A percentile compares a stretch with the other conserved stretches of the same genome.
These are phyloP conservation scores for Heteropelma amictum DNA, from an alignment of 2,888 invertebrate genomes.

Conservation along the genomic window DNA sequence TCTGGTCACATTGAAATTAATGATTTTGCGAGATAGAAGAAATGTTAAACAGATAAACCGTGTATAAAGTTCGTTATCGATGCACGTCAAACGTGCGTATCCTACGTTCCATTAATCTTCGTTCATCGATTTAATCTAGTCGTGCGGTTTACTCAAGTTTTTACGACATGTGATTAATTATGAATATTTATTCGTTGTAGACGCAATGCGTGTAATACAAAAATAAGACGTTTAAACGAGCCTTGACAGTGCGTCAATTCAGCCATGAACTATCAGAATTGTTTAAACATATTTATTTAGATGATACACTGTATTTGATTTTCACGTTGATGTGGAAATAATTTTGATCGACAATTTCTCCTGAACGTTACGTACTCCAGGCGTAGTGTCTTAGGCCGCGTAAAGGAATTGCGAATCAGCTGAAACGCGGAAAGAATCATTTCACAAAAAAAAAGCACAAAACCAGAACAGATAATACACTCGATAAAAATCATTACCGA, in stretches of 20 bases:
- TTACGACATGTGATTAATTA: slow-evolving; percentile 1
- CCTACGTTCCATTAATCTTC: slow-evolving; percentile 32
- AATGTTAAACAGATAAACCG: too few relatives aligned
- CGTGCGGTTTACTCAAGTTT: slow-evolving; percentile 40
- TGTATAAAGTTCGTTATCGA: slow-evolving; percentile 15
- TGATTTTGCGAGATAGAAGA: too few relatives aligned
- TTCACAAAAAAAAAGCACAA: slow-evolving; percentile 42
- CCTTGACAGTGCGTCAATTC: too few relatives aligned
- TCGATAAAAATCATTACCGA: slow-evolving; percentile 35
- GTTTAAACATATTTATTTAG: slow-evolving; percentile 42
- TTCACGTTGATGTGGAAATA: too few relatives aligned
- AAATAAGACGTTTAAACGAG: neutral
- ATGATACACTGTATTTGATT: slow-evolving; percentile 43
- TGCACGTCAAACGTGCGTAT: slow-evolving; percentile 22
- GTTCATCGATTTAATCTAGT: slow-evolving; percentile 57
- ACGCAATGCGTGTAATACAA: neutral
- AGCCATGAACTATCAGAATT: too few relatives aligned
- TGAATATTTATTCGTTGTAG: slow-evolving; percentile 6
- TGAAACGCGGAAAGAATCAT: slow-evolving; percentile 16
- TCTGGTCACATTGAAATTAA: too few relatives aligned
- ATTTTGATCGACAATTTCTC: too few relatives aligned
- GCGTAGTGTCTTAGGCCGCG: slow-evolving; percentile 15
- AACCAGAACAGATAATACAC: slow-evolving; percentile 16
- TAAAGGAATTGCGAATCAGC: slow-evolving; percentile 8
- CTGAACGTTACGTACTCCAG: too few relatives aligned